Evolutionary conservation across 2,113 vertebrate species (phyloP).

Genomic region (Strix uralensis): DNA sequence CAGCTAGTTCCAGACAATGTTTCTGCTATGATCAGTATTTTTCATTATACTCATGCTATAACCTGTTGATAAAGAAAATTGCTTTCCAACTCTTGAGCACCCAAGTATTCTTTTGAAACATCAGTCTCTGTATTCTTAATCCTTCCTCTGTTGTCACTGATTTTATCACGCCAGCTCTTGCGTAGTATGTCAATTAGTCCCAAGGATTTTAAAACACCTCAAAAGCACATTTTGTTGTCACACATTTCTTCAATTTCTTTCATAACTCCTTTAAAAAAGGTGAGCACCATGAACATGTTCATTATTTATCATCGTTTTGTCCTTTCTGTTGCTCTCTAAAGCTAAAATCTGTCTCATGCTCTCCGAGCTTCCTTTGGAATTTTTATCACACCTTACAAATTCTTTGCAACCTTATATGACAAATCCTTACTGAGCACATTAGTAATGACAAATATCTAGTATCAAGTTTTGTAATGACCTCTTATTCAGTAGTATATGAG

Average conservation of each 20-base stretch:
- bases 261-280: neutral
- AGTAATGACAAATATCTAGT: neutral
- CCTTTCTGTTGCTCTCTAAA: neutral
- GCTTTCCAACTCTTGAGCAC: neutral
- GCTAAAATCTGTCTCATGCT: neutral
- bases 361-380: neutral
- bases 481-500: neutral
- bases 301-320: neutral
- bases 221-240: neutral
- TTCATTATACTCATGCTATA: neutral
- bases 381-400: neutral
- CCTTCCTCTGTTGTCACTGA: neutral
- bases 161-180: neutral
- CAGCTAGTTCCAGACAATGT: neutral
- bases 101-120: neutral
- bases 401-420: neutral
- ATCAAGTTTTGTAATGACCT: neutral
- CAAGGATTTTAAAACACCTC: neutral
- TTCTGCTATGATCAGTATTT: neutral
- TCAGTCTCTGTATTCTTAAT: neutral
- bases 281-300: neutral
- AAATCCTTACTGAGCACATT: neutral
- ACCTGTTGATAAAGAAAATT: neutral
- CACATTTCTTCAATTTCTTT: neutral
- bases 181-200: neutral